These are phyloP conservation scores for Plebejus argus DNA, from an alignment of 2,888 invertebrate species.

Conservation along the genomic window DNA sequence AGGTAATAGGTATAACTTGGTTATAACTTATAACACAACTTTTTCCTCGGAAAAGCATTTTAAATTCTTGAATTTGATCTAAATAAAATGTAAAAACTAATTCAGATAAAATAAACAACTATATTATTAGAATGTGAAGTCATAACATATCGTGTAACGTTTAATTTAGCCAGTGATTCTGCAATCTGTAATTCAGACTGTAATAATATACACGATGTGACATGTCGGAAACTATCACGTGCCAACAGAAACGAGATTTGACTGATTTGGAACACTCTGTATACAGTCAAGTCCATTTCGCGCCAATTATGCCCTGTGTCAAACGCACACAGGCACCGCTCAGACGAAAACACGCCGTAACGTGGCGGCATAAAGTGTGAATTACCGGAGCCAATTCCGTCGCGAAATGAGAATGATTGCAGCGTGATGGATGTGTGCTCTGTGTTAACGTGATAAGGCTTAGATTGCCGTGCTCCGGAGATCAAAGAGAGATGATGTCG, in stretches of 20 bases:
- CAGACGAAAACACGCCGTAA: conserved; percentile 47
- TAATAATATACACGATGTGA: conserved; percentile 5
- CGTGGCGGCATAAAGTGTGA: conserved; percentile 42
- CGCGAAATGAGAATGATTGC: conserved; percentile 49
- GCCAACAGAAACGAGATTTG: conserved; percentile 34
- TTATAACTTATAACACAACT: no score
- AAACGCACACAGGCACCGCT: conserved; percentile 56
- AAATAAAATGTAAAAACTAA: no score
- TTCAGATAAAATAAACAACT: neutral
- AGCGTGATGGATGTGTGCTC: conserved; percentile 50
- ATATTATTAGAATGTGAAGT: neutral
- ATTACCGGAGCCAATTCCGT: conserved; percentile 33
- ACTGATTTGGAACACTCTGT: conserved; percentile 51
- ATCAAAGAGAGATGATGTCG: conserved; percentile 67
- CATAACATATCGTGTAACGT: neutral
- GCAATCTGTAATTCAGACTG: conserved; percentile 16
- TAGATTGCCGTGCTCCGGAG: conserved; percentile 49
- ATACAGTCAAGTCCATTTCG: conserved; percentile 66
- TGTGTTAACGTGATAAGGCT: conserved; percentile 48
- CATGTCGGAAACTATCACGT: conserved; percentile 36
- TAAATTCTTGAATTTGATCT: no score
- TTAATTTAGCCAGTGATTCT: neutral
- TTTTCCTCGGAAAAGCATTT: no score
- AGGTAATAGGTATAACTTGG: no score
- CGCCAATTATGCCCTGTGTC: conserved; percentile 75